These are phyloP conservation scores for Hyperoplus immaculatus DNA, from an alignment of 2,797 vertebrate species.

Conservation along the genomic window DNA sequence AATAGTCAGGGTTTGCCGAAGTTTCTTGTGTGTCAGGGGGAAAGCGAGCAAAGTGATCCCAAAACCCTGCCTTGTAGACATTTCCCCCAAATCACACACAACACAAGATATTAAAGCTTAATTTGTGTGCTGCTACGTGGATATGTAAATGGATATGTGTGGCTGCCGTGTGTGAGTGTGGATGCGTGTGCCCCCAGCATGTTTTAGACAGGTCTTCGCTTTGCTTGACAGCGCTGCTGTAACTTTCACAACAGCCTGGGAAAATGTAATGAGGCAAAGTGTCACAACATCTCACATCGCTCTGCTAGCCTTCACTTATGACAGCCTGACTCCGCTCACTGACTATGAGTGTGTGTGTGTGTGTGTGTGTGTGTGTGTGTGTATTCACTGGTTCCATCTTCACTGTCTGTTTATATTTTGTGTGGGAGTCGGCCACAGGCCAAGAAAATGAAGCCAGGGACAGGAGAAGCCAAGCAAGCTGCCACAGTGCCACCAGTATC, in stretches of 20 bases:
- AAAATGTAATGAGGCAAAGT: constrained; percentile 85
- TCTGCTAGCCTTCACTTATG: constrained; percentile 72
- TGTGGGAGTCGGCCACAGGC: constrained; percentile 57
- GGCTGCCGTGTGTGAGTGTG: background rate
- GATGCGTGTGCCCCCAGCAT: constrained; percentile 34
- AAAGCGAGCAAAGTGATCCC: constrained; percentile 35
- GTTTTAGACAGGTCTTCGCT: constrained; percentile 68
- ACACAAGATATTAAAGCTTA: constrained; percentile 50
- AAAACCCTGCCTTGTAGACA: constrained; percentile 50
- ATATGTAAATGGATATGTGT: constrained; percentile 25
- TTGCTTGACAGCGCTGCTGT: constrained; percentile 79
- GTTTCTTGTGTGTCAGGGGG: constrained; percentile 29
- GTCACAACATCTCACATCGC: constrained; percentile 85
- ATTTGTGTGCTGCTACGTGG: constrained; percentile 27
- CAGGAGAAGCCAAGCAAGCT: constrained; percentile 54
- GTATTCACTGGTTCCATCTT: constrained; percentile 49
- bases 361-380: constrained; percentile 32
- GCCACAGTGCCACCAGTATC: constrained; percentile 61
- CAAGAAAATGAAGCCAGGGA: constrained; percentile 49
- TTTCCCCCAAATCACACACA: constrained; percentile 36
- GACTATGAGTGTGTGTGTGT: constrained; percentile 31
- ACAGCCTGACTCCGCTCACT: constrained; percentile 62
- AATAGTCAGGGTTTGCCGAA: constrained; percentile 36
- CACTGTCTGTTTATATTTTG: constrained; percentile 67
- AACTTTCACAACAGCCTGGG: constrained; percentile 76